phyloP scores from a whole-genome alignment of 2,113 vertebrate genomes.

The Podiceps cristatus region DNA sequence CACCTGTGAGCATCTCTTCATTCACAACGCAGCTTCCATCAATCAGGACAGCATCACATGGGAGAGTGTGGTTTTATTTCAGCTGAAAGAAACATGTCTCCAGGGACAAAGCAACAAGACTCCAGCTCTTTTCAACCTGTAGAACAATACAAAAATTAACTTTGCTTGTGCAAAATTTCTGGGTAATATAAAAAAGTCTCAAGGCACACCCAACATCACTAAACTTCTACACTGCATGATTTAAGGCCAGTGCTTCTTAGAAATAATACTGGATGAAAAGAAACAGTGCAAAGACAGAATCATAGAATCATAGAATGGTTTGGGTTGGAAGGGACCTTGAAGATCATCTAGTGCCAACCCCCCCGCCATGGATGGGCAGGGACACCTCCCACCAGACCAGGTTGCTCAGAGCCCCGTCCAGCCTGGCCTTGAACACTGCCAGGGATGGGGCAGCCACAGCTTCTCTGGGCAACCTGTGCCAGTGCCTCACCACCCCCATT shows the following conservation, averaged over 20 bases:
- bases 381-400: no score
- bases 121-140: slow-evolving; percentile 64
- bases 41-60: slow-evolving; percentile 72
- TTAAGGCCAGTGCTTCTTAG: not conserved
- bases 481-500: no score
- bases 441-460: no score
- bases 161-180: not conserved
- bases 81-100: slow-evolving; percentile 65
- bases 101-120: slow-evolving; percentile 66
- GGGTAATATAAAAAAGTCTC: not conserved
- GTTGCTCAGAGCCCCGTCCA: no score
- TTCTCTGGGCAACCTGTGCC: no score
- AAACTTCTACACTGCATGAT: not conserved
- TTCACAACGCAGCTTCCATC: slow-evolving; percentile 76
- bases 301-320: no score
- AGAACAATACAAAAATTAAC: not conserved
- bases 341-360: no score
- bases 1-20: slow-evolving; percentile 80
- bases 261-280: not conserved
- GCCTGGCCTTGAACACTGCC: no score
- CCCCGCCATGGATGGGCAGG: no score
- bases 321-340: no score
- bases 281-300: not conserved
- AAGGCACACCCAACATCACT: not conserved
- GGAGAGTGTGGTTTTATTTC: slow-evolving; percentile 50